Conservation (phyloP, 1,140 invertebrate genomes). For the Brachionus rubens region DNA sequence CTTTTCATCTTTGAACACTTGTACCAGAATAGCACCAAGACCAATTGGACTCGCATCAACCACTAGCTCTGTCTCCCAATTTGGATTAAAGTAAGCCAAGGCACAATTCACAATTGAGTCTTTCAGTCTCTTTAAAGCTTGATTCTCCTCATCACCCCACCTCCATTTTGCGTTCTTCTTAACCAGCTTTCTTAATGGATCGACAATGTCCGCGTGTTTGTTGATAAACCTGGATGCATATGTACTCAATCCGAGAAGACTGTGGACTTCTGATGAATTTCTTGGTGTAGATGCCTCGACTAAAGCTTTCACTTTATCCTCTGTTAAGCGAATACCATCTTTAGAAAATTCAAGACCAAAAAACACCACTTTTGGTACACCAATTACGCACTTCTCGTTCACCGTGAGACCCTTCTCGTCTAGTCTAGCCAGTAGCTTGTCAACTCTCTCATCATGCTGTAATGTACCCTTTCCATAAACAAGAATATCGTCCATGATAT, state of each 20-base stretch:
- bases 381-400: slow-evolving; percentile 56
- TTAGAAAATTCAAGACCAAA: slow-evolving; percentile 54
- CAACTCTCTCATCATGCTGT: slow-evolving; percentile 50
- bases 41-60: slow-evolving; percentile 53
- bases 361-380: slow-evolving; percentile 52
- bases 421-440: slow-evolving; percentile 49
- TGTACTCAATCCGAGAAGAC: slow-evolving; percentile 51
- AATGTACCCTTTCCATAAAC: slow-evolving; percentile 48
- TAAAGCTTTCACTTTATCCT: slow-evolving; percentile 53
- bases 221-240: slow-evolving; percentile 49
- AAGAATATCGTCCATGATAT: slow-evolving; percentile 50
- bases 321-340: slow-evolving; percentile 52
- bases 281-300: slow-evolving; percentile 32
- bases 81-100: slow-evolving; percentile 19
- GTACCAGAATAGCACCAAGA: slow-evolving; percentile 60
- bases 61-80: neutral
- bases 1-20: slow-evolving; percentile 50
- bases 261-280: slow-evolving; percentile 48
- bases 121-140: slow-evolving; percentile 43
- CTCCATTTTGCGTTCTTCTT: slow-evolving; percentile 47
- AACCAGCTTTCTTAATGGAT: slow-evolving; percentile 46
- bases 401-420: slow-evolving; percentile 50
- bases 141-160: slow-evolving; percentile 38
- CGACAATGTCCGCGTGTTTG: slow-evolving; percentile 47
- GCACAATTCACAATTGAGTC: slow-evolving; percentile 43